These are phyloP conservation scores for Lasius fuliginosus DNA, from an alignment of 2,888 invertebrate species.

Conservation along the genomic window DNA sequence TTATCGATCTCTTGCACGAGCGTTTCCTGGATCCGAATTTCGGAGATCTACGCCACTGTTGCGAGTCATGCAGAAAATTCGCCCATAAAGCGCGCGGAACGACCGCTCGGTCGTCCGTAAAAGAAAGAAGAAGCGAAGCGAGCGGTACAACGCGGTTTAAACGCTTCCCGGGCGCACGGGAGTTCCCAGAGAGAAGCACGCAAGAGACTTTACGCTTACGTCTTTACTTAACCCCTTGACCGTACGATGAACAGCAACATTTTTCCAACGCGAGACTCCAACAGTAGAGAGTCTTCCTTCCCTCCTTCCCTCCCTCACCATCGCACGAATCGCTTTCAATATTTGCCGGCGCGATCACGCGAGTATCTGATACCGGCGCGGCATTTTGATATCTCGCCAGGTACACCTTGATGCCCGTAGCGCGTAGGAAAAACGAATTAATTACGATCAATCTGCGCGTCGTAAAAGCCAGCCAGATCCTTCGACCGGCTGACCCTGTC, in stretches of 20 bases:
- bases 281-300: constrained; percentile 54
- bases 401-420: constrained; percentile 22
- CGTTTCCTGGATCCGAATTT: not conserved
- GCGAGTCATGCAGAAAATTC: constrained; percentile 49
- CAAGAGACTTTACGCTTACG: constrained; percentile 53
- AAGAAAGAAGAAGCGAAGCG: constrained; percentile 53
- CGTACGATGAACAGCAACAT: constrained; percentile 60
- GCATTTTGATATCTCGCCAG: constrained; percentile 62
- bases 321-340: constrained; percentile 54
- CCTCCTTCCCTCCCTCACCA: constrained; percentile 26
- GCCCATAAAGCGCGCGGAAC: constrained; percentile 55
- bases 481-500: constrained; percentile 49
- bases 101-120: constrained; percentile 44
- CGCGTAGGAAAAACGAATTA: constrained; percentile 67
- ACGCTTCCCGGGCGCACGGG: constrained; percentile 44
- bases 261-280: constrained; percentile 54
- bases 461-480: constrained; percentile 28
- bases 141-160: constrained; percentile 64
- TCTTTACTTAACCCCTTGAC: constrained; percentile 76
- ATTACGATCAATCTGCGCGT: constrained; percentile 62
- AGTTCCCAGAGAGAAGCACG: constrained; percentile 65
- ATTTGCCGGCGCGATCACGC: constrained; percentile 56
- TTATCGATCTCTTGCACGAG: not conserved
- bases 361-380: constrained; percentile 42
- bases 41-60: constrained; percentile 51